Conservation (phyloP, 2,113 vertebrate species). For the Eidolon helvum region DNA sequence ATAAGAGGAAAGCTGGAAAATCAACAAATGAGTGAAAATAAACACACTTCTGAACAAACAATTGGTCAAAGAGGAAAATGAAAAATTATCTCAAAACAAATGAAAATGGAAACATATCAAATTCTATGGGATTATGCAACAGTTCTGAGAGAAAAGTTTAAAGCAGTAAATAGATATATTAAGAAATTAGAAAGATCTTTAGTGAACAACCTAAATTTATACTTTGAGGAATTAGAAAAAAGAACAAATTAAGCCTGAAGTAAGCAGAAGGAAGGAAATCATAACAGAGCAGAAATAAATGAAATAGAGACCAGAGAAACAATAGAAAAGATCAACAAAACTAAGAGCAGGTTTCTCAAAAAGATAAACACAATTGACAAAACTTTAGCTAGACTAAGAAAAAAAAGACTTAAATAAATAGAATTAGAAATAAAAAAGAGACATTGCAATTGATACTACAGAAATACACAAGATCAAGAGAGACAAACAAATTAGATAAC, state of each 20-base stretch:
- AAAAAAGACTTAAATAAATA: background rate
- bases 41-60: background rate
- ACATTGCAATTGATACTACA: background rate
- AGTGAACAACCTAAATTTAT: background rate
- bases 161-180: background rate
- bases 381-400: background rate
- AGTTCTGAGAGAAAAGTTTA: background rate
- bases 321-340: background rate
- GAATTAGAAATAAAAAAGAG: background rate
- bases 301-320: background rate
- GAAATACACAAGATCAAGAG: background rate
- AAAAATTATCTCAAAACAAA: background rate
- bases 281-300: background rate
- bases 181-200: background rate
- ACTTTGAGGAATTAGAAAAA: background rate
- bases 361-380: background rate
- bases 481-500: background rate
- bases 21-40: background rate
- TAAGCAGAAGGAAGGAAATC: background rate
- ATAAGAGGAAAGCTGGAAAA: background rate
- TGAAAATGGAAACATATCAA: background rate
- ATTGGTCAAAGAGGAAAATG: background rate
- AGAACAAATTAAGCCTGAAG: background rate
- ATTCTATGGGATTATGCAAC: background rate
- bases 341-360: background rate